Conservation (phyloP, 2,888 invertebrate species). For the Cordylochernes scorpioides region DNA sequence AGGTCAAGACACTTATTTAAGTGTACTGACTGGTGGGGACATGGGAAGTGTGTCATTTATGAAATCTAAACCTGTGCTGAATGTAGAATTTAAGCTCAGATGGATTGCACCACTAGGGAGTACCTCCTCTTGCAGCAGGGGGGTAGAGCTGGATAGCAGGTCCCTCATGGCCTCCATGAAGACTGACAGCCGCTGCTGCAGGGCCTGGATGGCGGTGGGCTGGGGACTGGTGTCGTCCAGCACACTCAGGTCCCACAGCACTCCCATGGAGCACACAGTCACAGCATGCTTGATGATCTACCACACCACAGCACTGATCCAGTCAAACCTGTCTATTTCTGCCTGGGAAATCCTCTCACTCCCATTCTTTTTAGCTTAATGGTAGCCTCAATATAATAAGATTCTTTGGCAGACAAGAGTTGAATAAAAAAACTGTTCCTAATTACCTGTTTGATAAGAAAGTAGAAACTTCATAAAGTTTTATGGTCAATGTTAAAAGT, state of each 20-base stretch:
- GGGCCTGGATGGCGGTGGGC: conserved; percentile 31
- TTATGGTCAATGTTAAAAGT: too few relatives aligned
- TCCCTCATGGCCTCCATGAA: conserved; percentile 45
- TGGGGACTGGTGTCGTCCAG: conserved; percentile 37
- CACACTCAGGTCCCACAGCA: conserved; percentile 65
- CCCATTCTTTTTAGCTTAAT: neutral
- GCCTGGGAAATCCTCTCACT: neutral
- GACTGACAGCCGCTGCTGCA: conserved; percentile 39
- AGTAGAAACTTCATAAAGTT: too few relatives aligned
- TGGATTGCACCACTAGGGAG: too few relatives aligned
- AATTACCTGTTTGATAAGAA: too few relatives aligned
- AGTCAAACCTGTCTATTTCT: neutral
- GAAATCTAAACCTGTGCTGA: too few relatives aligned
- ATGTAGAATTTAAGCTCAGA: too few relatives aligned
- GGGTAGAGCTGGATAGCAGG: conserved; percentile 38
- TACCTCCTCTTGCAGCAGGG: conserved; percentile 45
- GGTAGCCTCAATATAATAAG: too few relatives aligned
- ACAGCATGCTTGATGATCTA: conserved; percentile 50
- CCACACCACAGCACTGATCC: neutral
- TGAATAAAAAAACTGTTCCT: too few relatives aligned
- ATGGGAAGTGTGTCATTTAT: too few relatives aligned
- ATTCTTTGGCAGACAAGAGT: too few relatives aligned
- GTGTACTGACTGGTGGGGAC: too few relatives aligned
- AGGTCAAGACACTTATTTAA: too few relatives aligned
- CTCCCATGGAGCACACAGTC: conserved; percentile 54